Base-by-base conservation (phyloP, 2,888 invertebrate species). In the Melipona beecheii region DNA sequence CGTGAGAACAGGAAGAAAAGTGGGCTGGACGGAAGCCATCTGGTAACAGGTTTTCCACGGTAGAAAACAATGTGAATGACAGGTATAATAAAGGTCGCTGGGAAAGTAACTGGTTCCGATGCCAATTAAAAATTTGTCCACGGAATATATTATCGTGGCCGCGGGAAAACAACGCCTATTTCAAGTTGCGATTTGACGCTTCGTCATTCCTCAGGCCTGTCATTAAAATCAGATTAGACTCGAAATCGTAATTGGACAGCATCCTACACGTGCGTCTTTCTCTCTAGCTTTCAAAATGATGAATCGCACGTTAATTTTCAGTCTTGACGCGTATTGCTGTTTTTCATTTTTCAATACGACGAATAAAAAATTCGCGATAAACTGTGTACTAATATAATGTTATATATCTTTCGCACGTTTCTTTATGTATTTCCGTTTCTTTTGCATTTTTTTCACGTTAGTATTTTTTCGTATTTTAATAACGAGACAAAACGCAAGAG, bases 151-250 rank as follows among this genome's bases (percentile, higher is more conserved):
- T 89, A 91, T 66, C 52, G 50, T 69, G 62, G 70, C 27, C 58
- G 17, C 56, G 27, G 83, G 77, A 85, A 87, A 85, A 91, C 87
- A 91, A 92, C 93, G 94, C 93, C 94, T 93, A 93, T 92, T 90
- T 88, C 82, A 79, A 83, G 75, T 69, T 78, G 78, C 94, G 93
- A 94, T 94, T 94, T 94, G 94, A 94, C 94, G 94, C 94, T 94
- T 94, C 94, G 93, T 94, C 94, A 94, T 94, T 93, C 92, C 87
- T 86, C 90, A 87, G 90, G 91, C 94, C 94, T 90, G 93, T 94
- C 93, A 94, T 94, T 94, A 94, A 94, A 94, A 94, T 90, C 88
- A 94, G 93, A 94, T 94, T 94, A 94, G 94, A 91, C 91, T 90
- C 82, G 91, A 91, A 91, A 93, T 93, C 90, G 90, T 91, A 85